Conservation (phyloP, 2,888 invertebrate genomes). For the Hemicrepidius hirtus region DNA sequence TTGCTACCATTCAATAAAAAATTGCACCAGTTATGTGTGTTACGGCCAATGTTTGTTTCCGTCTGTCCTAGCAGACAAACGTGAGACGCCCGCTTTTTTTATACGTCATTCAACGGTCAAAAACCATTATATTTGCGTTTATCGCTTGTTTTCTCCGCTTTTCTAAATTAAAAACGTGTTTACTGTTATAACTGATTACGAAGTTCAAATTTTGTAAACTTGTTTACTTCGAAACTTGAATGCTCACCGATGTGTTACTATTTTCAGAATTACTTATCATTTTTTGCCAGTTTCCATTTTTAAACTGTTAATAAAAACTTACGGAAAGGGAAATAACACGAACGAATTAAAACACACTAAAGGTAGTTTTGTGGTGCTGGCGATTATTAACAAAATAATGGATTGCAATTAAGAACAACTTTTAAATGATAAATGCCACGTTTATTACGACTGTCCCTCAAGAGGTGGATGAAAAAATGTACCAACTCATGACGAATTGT, state of each 20-base stretch:
- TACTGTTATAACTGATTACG: conserved; percentile 14
- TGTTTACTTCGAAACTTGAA: conserved; percentile 20
- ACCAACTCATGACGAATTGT: too few species aligned
- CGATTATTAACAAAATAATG: too few species aligned
- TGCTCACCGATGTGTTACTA: conserved; percentile 3
- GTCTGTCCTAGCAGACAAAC: conserved; percentile 42
- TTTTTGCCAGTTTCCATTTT: not conserved
- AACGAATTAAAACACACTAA: too few species aligned
- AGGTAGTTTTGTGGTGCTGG: too few species aligned
- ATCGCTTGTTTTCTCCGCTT: conserved; percentile 16
- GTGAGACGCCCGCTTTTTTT: conserved; percentile 31
- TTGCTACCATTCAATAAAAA: conserved; percentile 48
- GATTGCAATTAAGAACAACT: too few species aligned
- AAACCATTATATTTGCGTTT: conserved; percentile 25
- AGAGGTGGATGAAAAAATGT: too few species aligned
- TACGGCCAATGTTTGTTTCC: conserved; percentile 35
- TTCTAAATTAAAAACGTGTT: conserved; percentile 16
- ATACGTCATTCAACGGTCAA: conserved; percentile 35
- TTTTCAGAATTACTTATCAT: conserved; percentile 14
- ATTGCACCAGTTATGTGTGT: conserved; percentile 46
- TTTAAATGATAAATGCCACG: too few species aligned
- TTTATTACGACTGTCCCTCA: too few species aligned
- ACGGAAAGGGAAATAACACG: too few species aligned
- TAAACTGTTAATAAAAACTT: not conserved
- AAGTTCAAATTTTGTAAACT: conserved; percentile 13